Percentiles rank a stretch among this genome's conserved stretches.
Conservation (phyloP, 2,888 invertebrate species). For the Amphipyra tragopoginis region DNA sequence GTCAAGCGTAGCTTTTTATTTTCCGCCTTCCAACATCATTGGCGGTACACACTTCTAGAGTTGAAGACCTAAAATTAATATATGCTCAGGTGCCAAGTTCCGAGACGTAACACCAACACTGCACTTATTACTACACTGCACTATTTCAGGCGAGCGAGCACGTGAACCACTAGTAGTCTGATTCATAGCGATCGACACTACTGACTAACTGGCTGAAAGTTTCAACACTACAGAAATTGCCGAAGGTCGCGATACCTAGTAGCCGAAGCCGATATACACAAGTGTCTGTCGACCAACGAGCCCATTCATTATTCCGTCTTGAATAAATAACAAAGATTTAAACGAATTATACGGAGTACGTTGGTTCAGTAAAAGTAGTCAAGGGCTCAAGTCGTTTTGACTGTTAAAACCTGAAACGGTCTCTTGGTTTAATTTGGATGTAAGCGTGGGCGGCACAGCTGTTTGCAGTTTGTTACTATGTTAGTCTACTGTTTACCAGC, state of each 20-base stretch:
- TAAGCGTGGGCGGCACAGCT: conserved; percentile 20
- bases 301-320: conserved; percentile 50
- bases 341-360: conserved; percentile 34
- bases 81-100: conserved; percentile 73
- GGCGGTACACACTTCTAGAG: conserved; percentile 12
- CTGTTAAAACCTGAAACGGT: conserved; percentile 37
- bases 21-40: conserved; percentile 44
- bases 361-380: conserved; percentile 44
- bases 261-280: conserved; percentile 55
- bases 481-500: conserved; percentile 11
- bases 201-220: conserved; percentile 70
- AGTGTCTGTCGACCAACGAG: conserved; percentile 40
- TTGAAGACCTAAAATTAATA: conserved; percentile 64
- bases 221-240: conserved; percentile 79
- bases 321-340: conserved; percentile 45
- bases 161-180: conserved; percentile 80
- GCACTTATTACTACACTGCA: conserved; percentile 74
- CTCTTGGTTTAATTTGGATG: conserved; percentile 20
- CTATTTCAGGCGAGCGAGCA: conserved; percentile 81
- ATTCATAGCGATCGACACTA: conserved; percentile 78
- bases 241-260: conserved; percentile 76
- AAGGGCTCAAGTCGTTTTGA: conserved; percentile 25
- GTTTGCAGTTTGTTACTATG: conserved; percentile 21
- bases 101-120: conserved; percentile 67
- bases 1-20: conserved; percentile 30